Conservation (phyloP, 1,140 invertebrate species). For the Atta texana region DNA sequence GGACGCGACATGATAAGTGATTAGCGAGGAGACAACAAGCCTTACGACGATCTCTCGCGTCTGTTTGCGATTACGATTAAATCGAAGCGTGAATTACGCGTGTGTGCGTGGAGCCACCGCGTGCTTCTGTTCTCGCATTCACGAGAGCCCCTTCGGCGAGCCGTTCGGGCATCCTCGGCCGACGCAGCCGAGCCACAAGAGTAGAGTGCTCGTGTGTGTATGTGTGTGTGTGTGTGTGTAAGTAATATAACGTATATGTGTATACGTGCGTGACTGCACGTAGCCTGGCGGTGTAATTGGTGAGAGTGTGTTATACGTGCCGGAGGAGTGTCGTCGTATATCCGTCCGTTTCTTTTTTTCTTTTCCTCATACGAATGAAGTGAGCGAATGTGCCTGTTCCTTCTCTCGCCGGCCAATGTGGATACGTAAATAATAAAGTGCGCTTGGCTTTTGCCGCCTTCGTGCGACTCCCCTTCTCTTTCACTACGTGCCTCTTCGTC, state of each 20-base stretch:
- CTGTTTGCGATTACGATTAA: not conserved
- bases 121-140: not conserved
- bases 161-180: constrained; percentile 33
- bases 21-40: not conserved
- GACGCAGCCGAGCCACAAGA: constrained; percentile 23
- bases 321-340: constrained; percentile 29
- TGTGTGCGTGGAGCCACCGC: not conserved
- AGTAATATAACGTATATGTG: not conserved
- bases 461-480: constrained; percentile 55
- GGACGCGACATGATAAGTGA: not conserved
- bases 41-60: not conserved
- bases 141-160: not conserved
- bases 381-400: constrained; percentile 30
- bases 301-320: constrained; percentile 26
- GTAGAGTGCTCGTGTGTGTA: not conserved
- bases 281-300: constrained; percentile 10
- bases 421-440: constrained; percentile 63
- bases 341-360: constrained; percentile 4
- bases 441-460: constrained; percentile 54
- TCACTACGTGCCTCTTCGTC: constrained; percentile 53
- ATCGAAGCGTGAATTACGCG: not conserved
- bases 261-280: constrained; percentile 43
- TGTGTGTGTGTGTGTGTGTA: not conserved
- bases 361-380: constrained; percentile 20
- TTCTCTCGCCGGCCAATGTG: constrained; percentile 47